Conservation (phyloP, 1,140 invertebrate genomes). For the Phymastichus coffea region DNA sequence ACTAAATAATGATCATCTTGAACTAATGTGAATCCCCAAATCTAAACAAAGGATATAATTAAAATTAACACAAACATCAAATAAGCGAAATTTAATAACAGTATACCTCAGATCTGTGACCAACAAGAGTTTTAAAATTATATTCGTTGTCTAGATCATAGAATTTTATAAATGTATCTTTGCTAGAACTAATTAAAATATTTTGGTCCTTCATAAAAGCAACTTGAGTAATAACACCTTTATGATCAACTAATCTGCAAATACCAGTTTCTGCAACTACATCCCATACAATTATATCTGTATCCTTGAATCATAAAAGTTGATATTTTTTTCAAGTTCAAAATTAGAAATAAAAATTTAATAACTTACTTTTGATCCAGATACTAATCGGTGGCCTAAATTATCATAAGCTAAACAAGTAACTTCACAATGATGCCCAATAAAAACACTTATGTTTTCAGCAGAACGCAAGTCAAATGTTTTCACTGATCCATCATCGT, state of each 20-base stretch:
- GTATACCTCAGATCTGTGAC: constrained; percentile 72
- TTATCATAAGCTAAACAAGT: constrained; percentile 80
- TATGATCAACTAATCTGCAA: constrained; percentile 89
- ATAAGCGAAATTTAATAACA: neutral
- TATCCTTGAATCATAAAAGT: constrained; percentile 83
- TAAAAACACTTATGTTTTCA: constrained; percentile 76
- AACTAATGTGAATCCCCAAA: constrained; percentile 82
- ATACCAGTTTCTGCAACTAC: constrained; percentile 87
- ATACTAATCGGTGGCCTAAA: constrained; percentile 77
- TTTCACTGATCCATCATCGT: constrained; percentile 84
- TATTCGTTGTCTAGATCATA: constrained; percentile 95
- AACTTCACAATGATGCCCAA: constrained; percentile 86
- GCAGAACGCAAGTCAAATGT: constrained; percentile 74
- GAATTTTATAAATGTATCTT: constrained; percentile 95
- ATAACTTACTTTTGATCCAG: constrained; percentile 76
- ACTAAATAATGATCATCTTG: constrained; percentile 81
- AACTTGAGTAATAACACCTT: constrained; percentile 85
- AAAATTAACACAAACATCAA: neutral
- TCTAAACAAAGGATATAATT: constrained; percentile 56
- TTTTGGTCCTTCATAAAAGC: constrained; percentile 77
- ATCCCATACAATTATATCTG: constrained; percentile 94
- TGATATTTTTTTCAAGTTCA: neutral
- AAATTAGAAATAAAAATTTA: constrained; percentile 26
- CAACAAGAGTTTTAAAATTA: constrained; percentile 91
- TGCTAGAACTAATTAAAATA: constrained; percentile 85